These are phyloP conservation scores for Drosophila santomea DNA, from an alignment of 1,140 invertebrate genomes.

Conservation along the genomic window DNA sequence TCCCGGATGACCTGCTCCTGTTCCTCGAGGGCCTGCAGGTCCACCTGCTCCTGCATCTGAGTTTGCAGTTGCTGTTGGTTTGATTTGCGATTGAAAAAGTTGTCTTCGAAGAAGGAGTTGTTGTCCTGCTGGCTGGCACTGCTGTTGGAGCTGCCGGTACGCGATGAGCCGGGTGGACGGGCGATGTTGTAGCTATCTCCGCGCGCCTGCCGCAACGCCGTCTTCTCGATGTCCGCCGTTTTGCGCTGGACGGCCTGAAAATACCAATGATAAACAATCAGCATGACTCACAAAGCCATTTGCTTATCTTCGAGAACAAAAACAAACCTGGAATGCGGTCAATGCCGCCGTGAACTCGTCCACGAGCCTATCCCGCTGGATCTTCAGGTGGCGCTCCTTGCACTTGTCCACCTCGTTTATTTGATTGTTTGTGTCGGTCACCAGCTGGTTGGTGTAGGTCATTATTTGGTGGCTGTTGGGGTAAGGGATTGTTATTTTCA, in stretches of 20 bases:
- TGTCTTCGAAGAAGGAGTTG: slow-evolving; percentile 81
- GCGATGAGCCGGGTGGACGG: slow-evolving; percentile 77
- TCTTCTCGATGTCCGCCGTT: slow-evolving; percentile 84
- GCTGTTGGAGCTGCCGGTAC: slow-evolving; percentile 57
- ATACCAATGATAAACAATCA: slow-evolving; percentile 22
- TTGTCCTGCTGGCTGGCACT: slow-evolving; percentile 63
- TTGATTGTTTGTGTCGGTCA: slow-evolving; percentile 95
- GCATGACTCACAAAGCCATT: slow-evolving; percentile 37
- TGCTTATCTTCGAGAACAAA: slow-evolving; percentile 36
- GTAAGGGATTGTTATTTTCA: slow-evolving; percentile 12
- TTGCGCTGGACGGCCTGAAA: slow-evolving; percentile 79
- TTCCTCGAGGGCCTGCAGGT: slow-evolving; percentile 94
- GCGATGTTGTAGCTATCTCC: slow-evolving; percentile 76
- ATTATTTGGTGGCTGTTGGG: slow-evolving; percentile 94
- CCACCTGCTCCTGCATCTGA: slow-evolving; percentile 92
- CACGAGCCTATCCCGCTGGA: slow-evolving; percentile 95
- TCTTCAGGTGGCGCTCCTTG: slow-evolving; percentile 92
- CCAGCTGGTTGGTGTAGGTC: slow-evolving; percentile 97
- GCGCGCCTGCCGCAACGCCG: slow-evolving; percentile 73
- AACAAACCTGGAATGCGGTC: slow-evolving; percentile 92
- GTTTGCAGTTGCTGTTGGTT: slow-evolving; percentile 87
- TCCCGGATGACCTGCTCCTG: slow-evolving; percentile 95
- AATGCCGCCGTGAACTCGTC: slow-evolving; percentile 97
- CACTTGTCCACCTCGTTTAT: slow-evolving; percentile 89
- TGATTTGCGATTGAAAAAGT: slow-evolving; percentile 84